These are phyloP conservation scores for Cosmopolites sordidus DNA, from an alignment of 2,888 invertebrate species.

Conservation along the genomic window DNA sequence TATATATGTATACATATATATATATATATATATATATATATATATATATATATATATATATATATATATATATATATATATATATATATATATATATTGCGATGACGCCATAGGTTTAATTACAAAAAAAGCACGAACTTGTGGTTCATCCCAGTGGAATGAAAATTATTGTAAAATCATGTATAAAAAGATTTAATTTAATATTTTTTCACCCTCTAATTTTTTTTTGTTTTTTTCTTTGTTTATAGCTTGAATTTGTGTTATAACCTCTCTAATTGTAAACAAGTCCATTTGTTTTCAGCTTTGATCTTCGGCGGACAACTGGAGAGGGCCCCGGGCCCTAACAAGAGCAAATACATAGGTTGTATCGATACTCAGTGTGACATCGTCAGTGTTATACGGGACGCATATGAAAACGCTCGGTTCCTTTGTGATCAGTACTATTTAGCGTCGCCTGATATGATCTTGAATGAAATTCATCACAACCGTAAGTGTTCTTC, in stretches of 20 bases:
- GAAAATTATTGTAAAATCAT: too few species aligned
- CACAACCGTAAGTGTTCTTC: conserved; percentile 65
- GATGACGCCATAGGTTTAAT: too few species aligned
- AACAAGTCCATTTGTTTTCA: conserved; percentile 47
- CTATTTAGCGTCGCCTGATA: conserved; percentile 88
- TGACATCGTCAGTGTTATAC: conserved; percentile 82
- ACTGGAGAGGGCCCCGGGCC: conserved; percentile 51
- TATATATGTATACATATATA: too few species aligned
- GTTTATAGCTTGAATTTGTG: conserved; percentile 8
- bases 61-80: too few species aligned
- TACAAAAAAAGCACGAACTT: too few species aligned
- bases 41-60: too few species aligned
- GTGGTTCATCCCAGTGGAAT: too few species aligned
- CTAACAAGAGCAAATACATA: conserved; percentile 71
- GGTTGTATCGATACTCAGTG: conserved; percentile 97
- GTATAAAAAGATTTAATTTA: too few species aligned
- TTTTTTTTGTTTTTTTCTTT: too few species aligned
- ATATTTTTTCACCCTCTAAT: too few species aligned
- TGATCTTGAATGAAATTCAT: conserved; percentile 65
- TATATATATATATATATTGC: too few species aligned
- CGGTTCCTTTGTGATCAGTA: conserved; percentile 97
- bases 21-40: too few species aligned
- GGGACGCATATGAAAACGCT: conserved; percentile 97
- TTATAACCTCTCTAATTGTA: conserved; percentile 29
- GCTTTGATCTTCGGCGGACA: conserved; percentile 79